Percentiles rank a stretch among this genome's conserved stretches.
Conservation (phyloP, 2,888 invertebrate species). For the Selenia dentaria region DNA sequence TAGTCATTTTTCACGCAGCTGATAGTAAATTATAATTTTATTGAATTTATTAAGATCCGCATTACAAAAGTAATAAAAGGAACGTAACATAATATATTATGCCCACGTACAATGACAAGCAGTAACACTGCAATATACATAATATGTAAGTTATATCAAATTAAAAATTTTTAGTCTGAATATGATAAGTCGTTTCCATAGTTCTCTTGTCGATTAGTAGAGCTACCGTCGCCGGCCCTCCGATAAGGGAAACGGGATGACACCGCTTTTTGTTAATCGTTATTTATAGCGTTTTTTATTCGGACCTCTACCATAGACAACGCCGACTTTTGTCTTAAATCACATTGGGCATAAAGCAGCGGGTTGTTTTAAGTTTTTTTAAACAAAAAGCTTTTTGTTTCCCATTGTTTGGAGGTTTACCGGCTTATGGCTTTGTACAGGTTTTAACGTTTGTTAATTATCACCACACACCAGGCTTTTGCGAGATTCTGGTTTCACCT, state of each 20-base stretch:
- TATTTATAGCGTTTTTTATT: constrained; percentile 78
- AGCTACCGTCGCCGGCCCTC: constrained; percentile 62
- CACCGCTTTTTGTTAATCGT: constrained; percentile 81
- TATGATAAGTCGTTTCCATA: constrained; percentile 45
- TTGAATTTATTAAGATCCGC: too few species aligned
- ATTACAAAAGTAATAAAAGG: too few species aligned
- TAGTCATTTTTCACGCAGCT: too few species aligned
- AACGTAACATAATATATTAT: too few species aligned
- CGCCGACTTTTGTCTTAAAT: constrained; percentile 70
- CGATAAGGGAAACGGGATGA: constrained; percentile 79
- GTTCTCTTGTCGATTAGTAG: constrained; percentile 48
- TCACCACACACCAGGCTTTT: constrained; percentile 2
- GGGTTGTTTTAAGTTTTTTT: constrained; percentile 50
- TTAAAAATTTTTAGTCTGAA: constrained; percentile 13
- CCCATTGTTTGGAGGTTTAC: constrained; percentile 26
- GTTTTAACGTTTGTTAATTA: constrained; percentile 25
- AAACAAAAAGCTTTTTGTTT: constrained; percentile 41
- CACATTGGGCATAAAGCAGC: constrained; percentile 55
- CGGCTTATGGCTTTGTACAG: constrained; percentile 20
- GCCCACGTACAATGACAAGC: too few species aligned
- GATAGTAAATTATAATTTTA: too few species aligned
- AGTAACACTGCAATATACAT: too few species aligned
- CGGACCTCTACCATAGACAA: constrained; percentile 50
- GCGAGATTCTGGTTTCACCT: constrained; percentile 4
- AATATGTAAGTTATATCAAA: too few species aligned